Conservation (phyloP, 2,797 vertebrate species). For the Pteronotus mesoamericanus region DNA sequence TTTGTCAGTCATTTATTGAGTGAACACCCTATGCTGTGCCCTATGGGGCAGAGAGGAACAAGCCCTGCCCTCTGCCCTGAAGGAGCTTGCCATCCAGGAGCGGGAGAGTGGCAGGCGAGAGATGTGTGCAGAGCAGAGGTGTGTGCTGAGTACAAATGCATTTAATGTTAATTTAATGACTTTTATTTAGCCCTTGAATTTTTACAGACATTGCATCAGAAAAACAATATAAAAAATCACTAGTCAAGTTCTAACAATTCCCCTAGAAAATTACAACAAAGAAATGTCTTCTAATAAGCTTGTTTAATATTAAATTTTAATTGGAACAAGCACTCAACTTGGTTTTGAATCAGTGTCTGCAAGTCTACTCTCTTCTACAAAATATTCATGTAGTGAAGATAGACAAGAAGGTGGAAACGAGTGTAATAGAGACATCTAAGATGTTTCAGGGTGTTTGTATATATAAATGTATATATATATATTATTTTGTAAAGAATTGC, state of each 20-base stretch:
- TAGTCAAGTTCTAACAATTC: constrained; percentile 28
- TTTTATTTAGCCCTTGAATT: constrained; percentile 7
- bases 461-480: background rate
- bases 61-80: background rate
- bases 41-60: background rate
- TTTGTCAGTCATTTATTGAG: background rate
- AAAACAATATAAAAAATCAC: constrained; percentile 13
- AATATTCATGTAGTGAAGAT: constrained; percentile 38
- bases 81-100: background rate
- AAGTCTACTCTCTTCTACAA: constrained; percentile 9
- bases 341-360: constrained; percentile 24
- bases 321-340: constrained; percentile 20
- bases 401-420: background rate
- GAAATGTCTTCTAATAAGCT: constrained; percentile 40
- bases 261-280: constrained; percentile 21
- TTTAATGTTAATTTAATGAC: constrained; percentile 26
- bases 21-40: background rate
- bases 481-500: background rate
- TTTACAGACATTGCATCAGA: constrained; percentile 6
- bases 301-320: constrained; percentile 54
- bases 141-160: background rate
- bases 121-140: background rate
- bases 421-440: background rate
- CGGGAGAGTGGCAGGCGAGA: background rate
- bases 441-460: background rate